phyloP scores from a whole-genome alignment of 2,888 invertebrate genomes.

The Melangyna quadrimaculata region DNA sequence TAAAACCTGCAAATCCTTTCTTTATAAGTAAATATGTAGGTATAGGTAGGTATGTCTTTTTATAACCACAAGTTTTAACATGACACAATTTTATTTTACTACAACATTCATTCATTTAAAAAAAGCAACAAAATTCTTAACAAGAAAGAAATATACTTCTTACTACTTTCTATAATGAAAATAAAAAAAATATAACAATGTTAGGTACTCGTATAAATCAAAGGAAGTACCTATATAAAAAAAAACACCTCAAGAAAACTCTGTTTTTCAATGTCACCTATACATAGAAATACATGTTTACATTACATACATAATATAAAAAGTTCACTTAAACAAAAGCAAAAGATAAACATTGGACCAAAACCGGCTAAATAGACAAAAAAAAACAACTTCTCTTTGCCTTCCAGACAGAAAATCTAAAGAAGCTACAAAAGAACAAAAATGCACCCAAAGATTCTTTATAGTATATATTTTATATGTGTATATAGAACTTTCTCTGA shows the following conservation, averaged over 20 bases:
- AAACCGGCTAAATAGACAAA: neutral
- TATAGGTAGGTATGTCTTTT: too few relatives aligned
- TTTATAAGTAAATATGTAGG: too few relatives aligned
- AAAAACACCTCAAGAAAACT: slow-evolving; percentile 49
- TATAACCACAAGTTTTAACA: neutral
- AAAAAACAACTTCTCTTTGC: slow-evolving; percentile 5
- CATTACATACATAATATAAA: neutral
- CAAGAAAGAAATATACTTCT: neutral
- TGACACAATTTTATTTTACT: slow-evolving; percentile 49
- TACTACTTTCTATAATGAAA: slow-evolving; percentile 14
- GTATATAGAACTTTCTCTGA: slow-evolving; percentile 56
- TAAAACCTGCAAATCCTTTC: neutral
- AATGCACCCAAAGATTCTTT: slow-evolving; percentile 46
- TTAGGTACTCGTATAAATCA: slow-evolving; percentile 37
- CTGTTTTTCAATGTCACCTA: slow-evolving; percentile 61
- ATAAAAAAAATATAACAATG: slow-evolving; percentile 39
- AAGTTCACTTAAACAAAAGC: slow-evolving; percentile 59
- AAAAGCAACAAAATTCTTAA: slow-evolving; percentile 8
- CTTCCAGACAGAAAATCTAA: slow-evolving; percentile 28
- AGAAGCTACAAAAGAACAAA: slow-evolving; percentile 47
- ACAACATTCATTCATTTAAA: slow-evolving; percentile 18
- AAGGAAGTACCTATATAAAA: slow-evolving; percentile 6
- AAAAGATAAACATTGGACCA: slow-evolving; percentile 65
- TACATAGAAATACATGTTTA: neutral
- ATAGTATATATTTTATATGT: neutral